phyloP scores from a whole-genome alignment of 2,113 vertebrate genomes.

The Proterorhinus semilunaris region DNA sequence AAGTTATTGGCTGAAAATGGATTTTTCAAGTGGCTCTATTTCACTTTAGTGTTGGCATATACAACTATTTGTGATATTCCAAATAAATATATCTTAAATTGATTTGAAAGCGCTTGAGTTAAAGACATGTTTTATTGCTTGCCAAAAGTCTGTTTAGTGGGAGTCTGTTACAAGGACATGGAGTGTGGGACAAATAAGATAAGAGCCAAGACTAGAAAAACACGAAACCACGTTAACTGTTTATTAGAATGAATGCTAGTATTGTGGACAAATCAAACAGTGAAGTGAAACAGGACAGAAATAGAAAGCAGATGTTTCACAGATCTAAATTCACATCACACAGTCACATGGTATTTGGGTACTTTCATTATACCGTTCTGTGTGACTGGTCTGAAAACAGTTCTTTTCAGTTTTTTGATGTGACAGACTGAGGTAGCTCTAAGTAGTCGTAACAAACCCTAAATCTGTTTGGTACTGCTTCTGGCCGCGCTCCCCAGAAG shows the following conservation, averaged over 20 bases:
- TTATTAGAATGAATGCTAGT: slow-evolving; percentile 18
- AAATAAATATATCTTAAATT: not conserved
- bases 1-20: not conserved
- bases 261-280: slow-evolving; percentile 8
- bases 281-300: slow-evolving; percentile 8
- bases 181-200: slow-evolving; percentile 29
- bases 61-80: not conserved
- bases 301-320: slow-evolving; percentile 25
- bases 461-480: too few relatives aligned
- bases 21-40: not conserved
- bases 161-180: slow-evolving; percentile 36
- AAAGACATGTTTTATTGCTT: not conserved
- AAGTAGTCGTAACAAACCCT: too few relatives aligned
- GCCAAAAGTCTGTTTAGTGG: slow-evolving; percentile 16
- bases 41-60: not conserved
- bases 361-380: not conserved
- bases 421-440: too few relatives aligned
- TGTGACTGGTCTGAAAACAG: too few relatives aligned
- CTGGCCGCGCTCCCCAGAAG: too few relatives aligned
- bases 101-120: not conserved
- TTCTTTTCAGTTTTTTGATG: too few relatives aligned
- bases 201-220: slow-evolving; percentile 21
- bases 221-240: slow-evolving; percentile 8
- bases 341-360: slow-evolving; percentile 1
- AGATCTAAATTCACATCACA: slow-evolving; percentile 57